phyloP scores from a whole-genome alignment of 2,797 vertebrate genomes.

The Manis pentadactyla region DNA sequence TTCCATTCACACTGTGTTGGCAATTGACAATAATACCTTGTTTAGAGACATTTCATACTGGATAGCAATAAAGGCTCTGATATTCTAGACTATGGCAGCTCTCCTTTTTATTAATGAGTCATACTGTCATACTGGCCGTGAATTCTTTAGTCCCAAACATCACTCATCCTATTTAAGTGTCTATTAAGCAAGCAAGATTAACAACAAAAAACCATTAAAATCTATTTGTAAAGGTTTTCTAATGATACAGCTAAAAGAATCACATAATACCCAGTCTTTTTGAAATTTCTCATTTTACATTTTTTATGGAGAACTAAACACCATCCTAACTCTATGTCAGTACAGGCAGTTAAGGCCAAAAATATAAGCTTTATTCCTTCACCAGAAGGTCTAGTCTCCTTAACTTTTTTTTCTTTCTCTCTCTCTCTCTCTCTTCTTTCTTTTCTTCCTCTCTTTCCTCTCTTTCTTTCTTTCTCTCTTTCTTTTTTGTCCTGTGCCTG shows the following conservation, averaged over 20 bases:
- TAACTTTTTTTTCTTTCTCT: neutral
- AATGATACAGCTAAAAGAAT: neutral
- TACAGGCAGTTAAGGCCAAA: neutral
- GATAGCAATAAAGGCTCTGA: neutral
- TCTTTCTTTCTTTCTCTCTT: no score
- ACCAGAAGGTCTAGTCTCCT: neutral
- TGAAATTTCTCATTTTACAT: neutral
- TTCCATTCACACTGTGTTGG: neutral
- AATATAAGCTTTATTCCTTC: neutral
- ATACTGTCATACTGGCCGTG: neutral
- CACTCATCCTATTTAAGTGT: neutral
- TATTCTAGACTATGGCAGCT: neutral
- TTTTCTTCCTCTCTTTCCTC: neutral
- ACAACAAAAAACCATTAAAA: constrained; percentile 4
- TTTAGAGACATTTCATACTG: neutral
- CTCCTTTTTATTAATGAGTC: neutral
- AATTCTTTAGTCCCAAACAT: constrained; percentile 25
- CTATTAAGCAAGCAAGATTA: constrained; percentile 2
- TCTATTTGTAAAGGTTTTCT: neutral
- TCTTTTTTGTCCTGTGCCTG: neutral
- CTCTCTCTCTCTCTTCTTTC: no score
- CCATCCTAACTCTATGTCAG: neutral
- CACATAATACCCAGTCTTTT: neutral
- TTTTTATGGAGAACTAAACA: neutral
- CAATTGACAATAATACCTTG: neutral